Evolutionary conservation across 1,140 invertebrate genomes (phyloP), one percentile per base, ranked within the genome.

Genomic region (Anastrepha obliqua): DNA sequence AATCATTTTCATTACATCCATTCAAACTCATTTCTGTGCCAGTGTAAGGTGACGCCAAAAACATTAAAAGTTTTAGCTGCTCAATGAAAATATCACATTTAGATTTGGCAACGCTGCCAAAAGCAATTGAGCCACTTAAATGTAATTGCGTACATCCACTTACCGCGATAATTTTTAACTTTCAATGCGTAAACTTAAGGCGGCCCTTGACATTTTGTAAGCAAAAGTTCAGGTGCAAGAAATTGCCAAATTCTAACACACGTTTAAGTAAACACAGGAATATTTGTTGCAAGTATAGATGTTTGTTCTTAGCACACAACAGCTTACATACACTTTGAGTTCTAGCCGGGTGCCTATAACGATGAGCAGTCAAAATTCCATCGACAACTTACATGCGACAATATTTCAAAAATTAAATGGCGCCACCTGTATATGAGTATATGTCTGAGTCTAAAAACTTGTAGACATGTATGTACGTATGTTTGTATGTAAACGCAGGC

Each of bases 361-460:
- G 20, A 67, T 67, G 11, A 9, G 39, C 65, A 67, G 3, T 74
- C 17, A 74, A 74, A 74, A 74, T 74, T 74, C 44, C 44, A 47
- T 74, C 13, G 44, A 44, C 39, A 74, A 11, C 17, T 74, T 74
- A 44, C 60, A 62, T 3, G 2, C 17, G 60, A 17, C 60, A 17
- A 70, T 44, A 70, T 70, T 29, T 47, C 20, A 11, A n/a, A 74
- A 74, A 74, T 67, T 67, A 67, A 67, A 11, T 39, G 64, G 64
- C 64, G 20, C 5, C 64, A 42, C 29, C 2, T 39, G 11, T 9
- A 20, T 3, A 11, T 2, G 4, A 60, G 59, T 60, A 60, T 60
- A 13, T 11, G 20, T 15, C 60, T 62, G 17, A n/a, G 60, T n/a
- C 51, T 55, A 55, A 55, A 55, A 55, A 55, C 51, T 5, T 55